phyloP scores from a whole-genome alignment of 2,113 vertebrate species.

The Argyrosomus japonicus region DNA sequence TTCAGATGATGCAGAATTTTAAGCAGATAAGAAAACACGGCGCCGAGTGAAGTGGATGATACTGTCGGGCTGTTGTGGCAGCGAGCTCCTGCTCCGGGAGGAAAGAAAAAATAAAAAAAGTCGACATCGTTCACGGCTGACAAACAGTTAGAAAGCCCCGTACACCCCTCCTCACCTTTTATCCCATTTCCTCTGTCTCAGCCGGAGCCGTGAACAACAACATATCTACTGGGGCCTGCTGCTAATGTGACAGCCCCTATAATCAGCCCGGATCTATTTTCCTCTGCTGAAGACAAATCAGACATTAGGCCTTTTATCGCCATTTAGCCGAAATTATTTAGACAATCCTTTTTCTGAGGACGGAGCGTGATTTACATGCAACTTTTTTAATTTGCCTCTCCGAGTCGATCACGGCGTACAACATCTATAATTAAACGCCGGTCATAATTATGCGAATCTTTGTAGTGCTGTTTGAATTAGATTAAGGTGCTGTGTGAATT shows the following conservation, averaged over 20 bases:
- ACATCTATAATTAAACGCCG: slow-evolving; percentile 71
- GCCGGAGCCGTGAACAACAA: slow-evolving; percentile 22
- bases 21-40: slow-evolving; percentile 48
- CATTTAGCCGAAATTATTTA: slow-evolving; percentile 52
- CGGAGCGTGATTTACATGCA: slow-evolving; percentile 27
- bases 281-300: slow-evolving; percentile 51
- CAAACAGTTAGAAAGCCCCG: slow-evolving; percentile 1
- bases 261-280: slow-evolving; percentile 57
- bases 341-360: slow-evolving; percentile 48
- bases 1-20: slow-evolving; percentile 39
- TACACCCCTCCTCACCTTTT: slow-evolving; percentile 12
- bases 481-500: slow-evolving; percentile 66
- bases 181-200: slow-evolving; percentile 25
- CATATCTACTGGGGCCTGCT: slow-evolving; percentile 14
- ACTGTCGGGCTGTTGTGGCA: background rate
- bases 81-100: background rate
- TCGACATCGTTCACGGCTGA: slow-evolving; percentile 24
- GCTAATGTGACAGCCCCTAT: slow-evolving; percentile 49
- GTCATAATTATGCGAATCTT: slow-evolving; percentile 70
- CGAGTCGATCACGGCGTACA: slow-evolving; percentile 24
- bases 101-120: background rate
- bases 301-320: slow-evolving; percentile 58
- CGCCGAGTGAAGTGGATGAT: slow-evolving; percentile 22
- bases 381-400: slow-evolving; percentile 54
- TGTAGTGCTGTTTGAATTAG: slow-evolving; percentile 68